Conservation (phyloP, 64 coral and sea anemone genomes). For the Actinia equina region DNA sequence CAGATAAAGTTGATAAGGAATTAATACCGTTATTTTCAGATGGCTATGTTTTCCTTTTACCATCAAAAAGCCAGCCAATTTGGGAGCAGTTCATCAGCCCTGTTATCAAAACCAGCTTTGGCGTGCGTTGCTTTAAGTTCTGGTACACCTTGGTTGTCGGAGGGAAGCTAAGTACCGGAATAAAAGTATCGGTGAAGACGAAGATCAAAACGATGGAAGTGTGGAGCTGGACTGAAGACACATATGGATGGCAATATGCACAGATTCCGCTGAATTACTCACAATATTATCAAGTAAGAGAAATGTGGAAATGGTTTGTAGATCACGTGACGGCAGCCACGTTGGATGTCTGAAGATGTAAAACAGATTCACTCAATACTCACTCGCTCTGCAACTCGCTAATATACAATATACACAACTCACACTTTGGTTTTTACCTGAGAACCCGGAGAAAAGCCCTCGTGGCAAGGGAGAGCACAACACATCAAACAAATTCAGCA, state of each 20-base stretch:
- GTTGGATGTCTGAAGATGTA: too few species aligned
- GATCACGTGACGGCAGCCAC: not conserved
- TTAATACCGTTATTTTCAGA: not conserved
- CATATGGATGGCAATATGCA: not conserved
- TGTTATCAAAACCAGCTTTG: not conserved
- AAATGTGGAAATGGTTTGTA: not conserved
- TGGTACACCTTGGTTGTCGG: conserved; percentile 26
- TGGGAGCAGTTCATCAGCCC: not conserved
- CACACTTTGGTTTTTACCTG: too few species aligned
- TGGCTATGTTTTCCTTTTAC: not conserved
- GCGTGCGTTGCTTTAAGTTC: conserved; percentile 33
- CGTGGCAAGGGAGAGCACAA: too few species aligned
- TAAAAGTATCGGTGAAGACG: not conserved
- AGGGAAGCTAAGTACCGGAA: not conserved
- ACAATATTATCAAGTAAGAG: not conserved
- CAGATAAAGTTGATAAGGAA: too few species aligned
- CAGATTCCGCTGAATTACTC: conserved; percentile 3
- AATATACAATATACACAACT: too few species aligned
- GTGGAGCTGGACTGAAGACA: not conserved
- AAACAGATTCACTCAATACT: too few species aligned
- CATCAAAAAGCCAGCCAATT: not conserved
- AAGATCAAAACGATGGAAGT: not conserved
- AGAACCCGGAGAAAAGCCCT: too few species aligned
- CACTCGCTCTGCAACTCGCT: too few species aligned
- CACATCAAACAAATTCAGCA: too few species aligned